A percentile compares a stretch with the other conserved stretches of the same genome.
These are phyloP conservation scores for Anguilla rostrata DNA, from an alignment of 2,113 vertebrate species.

Conservation along the genomic window DNA sequence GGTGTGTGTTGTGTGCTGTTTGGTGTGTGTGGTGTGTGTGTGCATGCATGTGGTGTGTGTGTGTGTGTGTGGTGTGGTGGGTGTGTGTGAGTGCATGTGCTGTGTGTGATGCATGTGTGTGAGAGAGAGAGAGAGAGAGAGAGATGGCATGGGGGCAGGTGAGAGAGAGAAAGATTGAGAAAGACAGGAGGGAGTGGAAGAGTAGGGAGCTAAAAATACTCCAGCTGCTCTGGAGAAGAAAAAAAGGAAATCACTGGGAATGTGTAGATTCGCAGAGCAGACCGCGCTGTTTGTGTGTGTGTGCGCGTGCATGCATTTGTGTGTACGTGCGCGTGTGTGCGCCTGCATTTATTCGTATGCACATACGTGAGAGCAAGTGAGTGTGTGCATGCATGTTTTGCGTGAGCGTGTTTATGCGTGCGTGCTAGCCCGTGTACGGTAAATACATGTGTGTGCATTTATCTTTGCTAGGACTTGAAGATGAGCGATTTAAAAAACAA, in stretches of 20 bases:
- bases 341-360: background rate
- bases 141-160: background rate
- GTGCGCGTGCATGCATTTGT: background rate
- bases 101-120: too few species aligned
- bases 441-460: background rate
- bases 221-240: constrained; percentile 5
- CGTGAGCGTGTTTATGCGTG: background rate
- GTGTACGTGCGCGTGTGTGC: constrained; percentile 4
- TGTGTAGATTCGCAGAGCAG: background rate
- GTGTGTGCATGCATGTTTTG: background rate
- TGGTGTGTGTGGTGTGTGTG: too few species aligned
- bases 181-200: background rate
- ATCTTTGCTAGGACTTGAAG: background rate
- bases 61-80: too few species aligned
- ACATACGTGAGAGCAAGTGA: background rate
- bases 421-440: background rate
- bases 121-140: constrained; percentile 15
- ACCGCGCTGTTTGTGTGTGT: background rate
- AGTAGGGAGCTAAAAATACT: background rate
- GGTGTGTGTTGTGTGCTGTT: too few species aligned
- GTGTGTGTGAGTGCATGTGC: too few species aligned
- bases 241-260: background rate
- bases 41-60: too few species aligned
- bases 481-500: background rate
- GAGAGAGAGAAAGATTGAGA: constrained; percentile 18